phyloP scores from a whole-genome alignment of 2,113 vertebrate genomes.

The Percopsis transmontana region DNA sequence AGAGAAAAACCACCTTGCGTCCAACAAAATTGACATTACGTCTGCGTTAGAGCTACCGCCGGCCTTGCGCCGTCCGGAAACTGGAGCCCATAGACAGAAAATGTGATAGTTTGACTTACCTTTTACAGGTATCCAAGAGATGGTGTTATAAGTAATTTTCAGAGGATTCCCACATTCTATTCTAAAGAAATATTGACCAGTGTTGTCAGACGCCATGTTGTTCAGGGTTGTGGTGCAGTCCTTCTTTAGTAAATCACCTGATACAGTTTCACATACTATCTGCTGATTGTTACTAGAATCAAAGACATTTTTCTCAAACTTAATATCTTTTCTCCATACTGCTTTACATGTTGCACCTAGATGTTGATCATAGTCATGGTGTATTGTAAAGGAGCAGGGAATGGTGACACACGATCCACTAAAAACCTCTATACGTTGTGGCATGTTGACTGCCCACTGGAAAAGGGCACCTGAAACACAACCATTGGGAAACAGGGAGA shows the following conservation, averaged over 20 bases:
- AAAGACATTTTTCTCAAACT: not conserved
- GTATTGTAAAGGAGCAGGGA: slow-evolving; percentile 32
- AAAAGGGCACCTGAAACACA: slow-evolving; percentile 40
- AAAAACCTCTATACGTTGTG: not conserved
- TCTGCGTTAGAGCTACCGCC: too few species aligned
- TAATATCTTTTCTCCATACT: not conserved
- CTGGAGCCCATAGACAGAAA: not conserved
- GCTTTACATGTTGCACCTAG: slow-evolving; percentile 2
- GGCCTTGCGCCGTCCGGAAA: too few species aligned
- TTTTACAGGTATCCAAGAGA: slow-evolving; percentile 31
- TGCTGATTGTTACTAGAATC: slow-evolving; percentile 5
- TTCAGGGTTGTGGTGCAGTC: slow-evolving; percentile 71
- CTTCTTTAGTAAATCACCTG: slow-evolving; percentile 41
- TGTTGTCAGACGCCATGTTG: not conserved
- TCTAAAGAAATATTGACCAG: slow-evolving; percentile 57
- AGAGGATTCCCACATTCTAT: slow-evolving; percentile 50
- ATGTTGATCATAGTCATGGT: fast-evolving
- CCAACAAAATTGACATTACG: too few species aligned
- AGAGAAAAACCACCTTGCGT: too few species aligned
- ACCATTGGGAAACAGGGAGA: not conserved
- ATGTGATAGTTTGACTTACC: slow-evolving; percentile 30
- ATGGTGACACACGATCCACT: slow-evolving; percentile 47
- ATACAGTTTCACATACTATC: slow-evolving; percentile 53
- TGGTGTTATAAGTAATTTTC: slow-evolving; percentile 42
- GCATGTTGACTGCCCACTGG: not conserved